These are phyloP conservation scores for Apeltes quadracus DNA, from an alignment of 2,113 vertebrate species.

Conservation along the genomic window DNA sequence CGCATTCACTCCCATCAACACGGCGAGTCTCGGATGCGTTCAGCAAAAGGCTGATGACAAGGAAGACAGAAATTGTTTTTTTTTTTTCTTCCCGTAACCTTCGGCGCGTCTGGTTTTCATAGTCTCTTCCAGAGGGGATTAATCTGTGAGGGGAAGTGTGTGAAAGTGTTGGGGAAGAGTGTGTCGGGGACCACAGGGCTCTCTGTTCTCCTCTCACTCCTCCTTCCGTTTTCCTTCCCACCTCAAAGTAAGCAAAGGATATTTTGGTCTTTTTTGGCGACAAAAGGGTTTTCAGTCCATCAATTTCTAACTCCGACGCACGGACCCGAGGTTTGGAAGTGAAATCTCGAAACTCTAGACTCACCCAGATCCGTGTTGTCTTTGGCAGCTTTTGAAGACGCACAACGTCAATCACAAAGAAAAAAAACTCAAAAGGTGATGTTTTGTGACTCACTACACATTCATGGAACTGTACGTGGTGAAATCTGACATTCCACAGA, in stretches of 20 bases:
- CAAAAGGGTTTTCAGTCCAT: slow-evolving; percentile 11
- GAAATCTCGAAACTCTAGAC: slow-evolving; percentile 8
- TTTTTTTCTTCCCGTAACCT: slow-evolving; percentile 25
- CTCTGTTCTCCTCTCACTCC: not conserved
- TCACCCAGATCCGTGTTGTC: not conserved
- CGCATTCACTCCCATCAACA: not conserved
- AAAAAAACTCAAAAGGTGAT: not conserved
- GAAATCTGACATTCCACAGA: too few relatives aligned
- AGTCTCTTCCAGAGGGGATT: slow-evolving; percentile 12
- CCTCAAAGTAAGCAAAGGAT: slow-evolving; percentile 21
- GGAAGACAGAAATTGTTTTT: slow-evolving; percentile 44
- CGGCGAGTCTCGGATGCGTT: slow-evolving; percentile 32
- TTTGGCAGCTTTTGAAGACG: not conserved
- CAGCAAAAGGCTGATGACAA: slow-evolving; percentile 31
- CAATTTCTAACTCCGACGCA: not conserved
- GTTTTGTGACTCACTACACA: not conserved
- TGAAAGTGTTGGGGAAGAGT: not conserved
- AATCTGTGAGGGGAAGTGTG: not conserved
- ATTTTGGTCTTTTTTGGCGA: slow-evolving; percentile 7
- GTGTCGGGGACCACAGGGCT: not conserved
- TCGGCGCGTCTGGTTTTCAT: slow-evolving; percentile 37
- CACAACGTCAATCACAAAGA: not conserved
- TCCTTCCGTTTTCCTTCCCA: not conserved
- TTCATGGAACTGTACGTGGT: too few relatives aligned
- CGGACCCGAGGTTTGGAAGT: not conserved